Percentiles rank a stretch among this genome's conserved stretches.
These are phyloP conservation scores for Choreutis nemorana DNA, from an alignment of 2,888 invertebrate species.

Conservation along the genomic window DNA sequence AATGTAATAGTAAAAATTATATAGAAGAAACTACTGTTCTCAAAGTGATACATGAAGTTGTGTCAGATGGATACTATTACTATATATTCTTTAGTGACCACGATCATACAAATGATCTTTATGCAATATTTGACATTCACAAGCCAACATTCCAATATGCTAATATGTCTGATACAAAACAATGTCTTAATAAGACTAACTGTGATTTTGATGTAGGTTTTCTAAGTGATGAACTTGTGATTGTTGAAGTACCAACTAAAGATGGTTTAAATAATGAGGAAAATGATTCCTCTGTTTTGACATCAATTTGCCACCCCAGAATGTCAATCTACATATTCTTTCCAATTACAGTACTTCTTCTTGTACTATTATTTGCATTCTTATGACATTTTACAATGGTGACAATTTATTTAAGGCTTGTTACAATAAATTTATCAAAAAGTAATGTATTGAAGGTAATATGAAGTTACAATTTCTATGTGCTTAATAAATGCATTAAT, in stretches of 20 bases:
- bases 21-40: conserved; percentile 72
- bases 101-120: conserved; percentile 82
- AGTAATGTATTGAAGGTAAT: conserved; percentile 61
- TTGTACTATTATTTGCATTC: conserved; percentile 83
- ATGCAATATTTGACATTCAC: conserved; percentile 84
- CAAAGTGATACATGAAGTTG: conserved; percentile 74
- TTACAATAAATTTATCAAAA: conserved; percentile 51
- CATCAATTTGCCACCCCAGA: conserved; percentile 82
- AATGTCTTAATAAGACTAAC: conserved; percentile 79
- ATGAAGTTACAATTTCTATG: too few species aligned
- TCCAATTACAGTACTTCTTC: conserved; percentile 77
- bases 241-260: conserved; percentile 83
- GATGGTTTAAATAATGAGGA: conserved; percentile 82
- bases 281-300: conserved; percentile 74
- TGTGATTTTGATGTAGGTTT: conserved; percentile 78
- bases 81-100: conserved; percentile 91
- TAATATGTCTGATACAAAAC: conserved; percentile 70
- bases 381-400: conserved; percentile 66
- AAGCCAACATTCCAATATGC: conserved; percentile 85
- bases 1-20: conserved; percentile 74
- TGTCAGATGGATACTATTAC: conserved; percentile 84
- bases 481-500: too few species aligned
- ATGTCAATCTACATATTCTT: conserved; percentile 82
- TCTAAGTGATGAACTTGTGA: conserved; percentile 79
- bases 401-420: conserved; percentile 33